Percentiles rank a stretch among this genome's conserved stretches.
phyloP scores from a whole-genome alignment of 1,140 invertebrate genomes.

The Apis dorsata region DNA sequence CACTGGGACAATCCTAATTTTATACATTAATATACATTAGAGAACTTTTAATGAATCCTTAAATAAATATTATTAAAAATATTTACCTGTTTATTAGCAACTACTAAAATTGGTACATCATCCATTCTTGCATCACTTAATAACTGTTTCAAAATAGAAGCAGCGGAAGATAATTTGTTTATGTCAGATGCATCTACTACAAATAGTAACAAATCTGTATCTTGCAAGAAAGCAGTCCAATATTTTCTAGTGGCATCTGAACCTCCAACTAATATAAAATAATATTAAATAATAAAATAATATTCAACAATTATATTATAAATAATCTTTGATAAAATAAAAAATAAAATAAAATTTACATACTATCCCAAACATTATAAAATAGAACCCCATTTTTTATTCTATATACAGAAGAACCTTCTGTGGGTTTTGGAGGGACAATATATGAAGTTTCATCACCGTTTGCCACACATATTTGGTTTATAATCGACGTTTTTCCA shows the following conservation, averaged over 20 bases:
- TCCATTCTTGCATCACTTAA: slow-evolving; percentile 75
- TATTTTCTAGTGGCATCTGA: slow-evolving; percentile 73
- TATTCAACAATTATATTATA: neutral
- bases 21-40: slow-evolving; percentile 14
- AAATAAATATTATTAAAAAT: neutral
- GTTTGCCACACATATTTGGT: slow-evolving; percentile 69
- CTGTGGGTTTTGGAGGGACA: slow-evolving; percentile 67
- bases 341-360: slow-evolving; percentile 45
- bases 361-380: slow-evolving; percentile 77
- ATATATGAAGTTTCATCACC: slow-evolving; percentile 57
- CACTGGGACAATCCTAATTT: slow-evolving; percentile 72
- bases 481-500: slow-evolving; percentile 77
- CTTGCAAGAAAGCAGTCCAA: slow-evolving; percentile 79
- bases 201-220: slow-evolving; percentile 79
- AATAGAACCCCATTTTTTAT: slow-evolving; percentile 69
- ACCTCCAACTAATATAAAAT: slow-evolving; percentile 75
- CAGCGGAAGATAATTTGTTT: slow-evolving; percentile 70
- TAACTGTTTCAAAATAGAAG: slow-evolving; percentile 74
- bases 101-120: slow-evolving; percentile 74
- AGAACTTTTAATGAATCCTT: neutral
- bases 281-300: slow-evolving; percentile 46
- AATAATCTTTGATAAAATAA: neutral
- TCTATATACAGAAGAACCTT: slow-evolving; percentile 75
- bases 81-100: slow-evolving; percentile 79
- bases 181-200: slow-evolving; percentile 78